These are phyloP conservation scores for Notoglanidium macrostoma DNA, from an alignment of 2,797 vertebrate species.

Conservation along the genomic window DNA sequence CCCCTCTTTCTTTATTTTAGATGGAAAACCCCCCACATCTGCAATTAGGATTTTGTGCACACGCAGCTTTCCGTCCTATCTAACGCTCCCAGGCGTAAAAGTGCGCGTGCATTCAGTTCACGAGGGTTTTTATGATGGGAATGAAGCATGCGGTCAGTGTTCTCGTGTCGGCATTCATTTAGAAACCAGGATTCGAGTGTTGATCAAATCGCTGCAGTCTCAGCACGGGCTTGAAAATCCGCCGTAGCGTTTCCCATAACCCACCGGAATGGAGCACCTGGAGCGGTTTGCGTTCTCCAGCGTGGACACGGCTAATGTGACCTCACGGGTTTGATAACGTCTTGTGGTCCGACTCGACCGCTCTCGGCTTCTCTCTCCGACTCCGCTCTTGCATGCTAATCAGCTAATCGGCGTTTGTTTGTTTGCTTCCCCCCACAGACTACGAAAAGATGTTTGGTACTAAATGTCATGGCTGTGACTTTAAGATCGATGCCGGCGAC, in stretches of 20 bases:
- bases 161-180: conserved; percentile 68
- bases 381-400: conserved; percentile 13
- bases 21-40: too few relatives aligned
- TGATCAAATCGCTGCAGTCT: conserved; percentile 77
- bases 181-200: conserved; percentile 71
- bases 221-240: conserved; percentile 70
- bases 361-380: conserved; percentile 35
- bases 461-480: conserved; percentile 98
- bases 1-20: neutral
- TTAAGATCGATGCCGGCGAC: conserved; percentile 98
- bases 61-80: conserved; percentile 42
- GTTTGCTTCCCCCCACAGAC: conserved; percentile 71
- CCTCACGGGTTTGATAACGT: conserved; percentile 46
- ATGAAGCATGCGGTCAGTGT: conserved; percentile 49
- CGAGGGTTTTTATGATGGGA: conserved; percentile 46
- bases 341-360: neutral
- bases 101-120: neutral
- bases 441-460: conserved; percentile 99
- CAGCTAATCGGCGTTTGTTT: neutral
- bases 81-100: conserved; percentile 27
- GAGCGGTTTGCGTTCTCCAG: conserved; percentile 69
- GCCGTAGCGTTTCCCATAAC: conserved; percentile 58
- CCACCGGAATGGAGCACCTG: conserved; percentile 69
- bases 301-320: conserved; percentile 51
- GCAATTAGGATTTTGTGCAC: conserved; percentile 8